Evolutionary conservation across 2,888 invertebrate genomes (phyloP).

Genomic region (Rotaria sp.): DNA sequence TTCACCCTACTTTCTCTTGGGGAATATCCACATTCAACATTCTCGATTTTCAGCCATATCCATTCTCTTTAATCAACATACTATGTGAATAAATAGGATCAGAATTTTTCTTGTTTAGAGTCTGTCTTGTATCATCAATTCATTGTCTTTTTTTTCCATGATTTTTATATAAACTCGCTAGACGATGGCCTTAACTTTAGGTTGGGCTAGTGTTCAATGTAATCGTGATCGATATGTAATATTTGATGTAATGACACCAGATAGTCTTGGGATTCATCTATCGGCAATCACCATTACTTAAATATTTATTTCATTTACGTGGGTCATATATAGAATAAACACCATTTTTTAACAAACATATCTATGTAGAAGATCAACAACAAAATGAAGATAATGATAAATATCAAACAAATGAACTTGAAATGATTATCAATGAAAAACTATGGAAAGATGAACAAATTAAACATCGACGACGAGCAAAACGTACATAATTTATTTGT

Average conservation of each 20-base stretch:
- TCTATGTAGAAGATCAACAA: not conserved
- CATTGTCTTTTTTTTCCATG: no score
- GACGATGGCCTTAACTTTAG: not conserved
- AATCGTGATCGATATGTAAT: not conserved
- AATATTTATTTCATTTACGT: not conserved
- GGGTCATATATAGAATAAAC: not conserved
- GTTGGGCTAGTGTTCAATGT: not conserved
- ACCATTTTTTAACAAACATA: not conserved
- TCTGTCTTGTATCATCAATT: no score
- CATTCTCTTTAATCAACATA: no score
- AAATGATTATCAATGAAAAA: constrained; percentile 26
- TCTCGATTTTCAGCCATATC: no score
- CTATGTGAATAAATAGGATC: no score
- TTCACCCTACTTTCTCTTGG: no score
- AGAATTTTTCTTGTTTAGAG: not conserved
- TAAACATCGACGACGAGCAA: not conserved
- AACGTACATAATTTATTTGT: not conserved
- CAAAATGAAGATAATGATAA: not conserved
- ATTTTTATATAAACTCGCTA: no score
- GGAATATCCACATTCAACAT: no score
- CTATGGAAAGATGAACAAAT: not conserved
- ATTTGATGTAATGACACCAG: constrained; percentile 13
- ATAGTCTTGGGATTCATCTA: constrained; percentile 24
- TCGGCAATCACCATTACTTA: not conserved
- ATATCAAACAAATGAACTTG: not conserved